phyloP scores from a whole-genome alignment of 2,888 invertebrate genomes.

The Cerceris rybyensis region DNA sequence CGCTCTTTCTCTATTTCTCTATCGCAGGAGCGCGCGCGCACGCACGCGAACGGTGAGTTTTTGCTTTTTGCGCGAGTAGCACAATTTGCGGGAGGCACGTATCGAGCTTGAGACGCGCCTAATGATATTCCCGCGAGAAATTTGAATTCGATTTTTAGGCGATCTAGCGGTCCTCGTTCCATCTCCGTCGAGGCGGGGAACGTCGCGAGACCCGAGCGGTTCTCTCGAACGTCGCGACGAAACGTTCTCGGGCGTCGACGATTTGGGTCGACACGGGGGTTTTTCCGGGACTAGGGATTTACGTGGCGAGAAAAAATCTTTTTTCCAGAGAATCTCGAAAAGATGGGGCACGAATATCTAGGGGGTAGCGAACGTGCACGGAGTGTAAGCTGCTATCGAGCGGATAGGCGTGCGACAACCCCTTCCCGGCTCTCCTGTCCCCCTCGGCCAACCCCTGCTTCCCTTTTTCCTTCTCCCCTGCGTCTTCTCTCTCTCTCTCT shows the following conservation, averaged over 20 bases:
- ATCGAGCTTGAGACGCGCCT: slow-evolving; percentile 54
- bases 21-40: neutral
- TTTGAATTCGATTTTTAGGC: slow-evolving; percentile 23
- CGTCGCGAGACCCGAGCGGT: too few species aligned
- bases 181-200: too few species aligned
- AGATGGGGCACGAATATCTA: slow-evolving; percentile 61
- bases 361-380: slow-evolving; percentile 75
- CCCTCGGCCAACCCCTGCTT: slow-evolving; percentile 53
- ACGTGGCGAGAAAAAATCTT: slow-evolving; percentile 3
- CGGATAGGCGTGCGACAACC: slow-evolving; percentile 79
- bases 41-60: neutral
- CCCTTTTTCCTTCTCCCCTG: slow-evolving; percentile 67
- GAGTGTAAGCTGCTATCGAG: slow-evolving; percentile 81
- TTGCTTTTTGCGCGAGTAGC: slow-evolving; percentile 35
- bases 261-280: neutral
- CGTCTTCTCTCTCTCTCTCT: slow-evolving; percentile 45
- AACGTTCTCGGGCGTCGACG: neutral
- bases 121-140: slow-evolving; percentile 49
- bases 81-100: slow-evolving; percentile 64
- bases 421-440: slow-evolving; percentile 57
- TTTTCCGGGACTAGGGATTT: neutral
- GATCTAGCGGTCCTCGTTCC: neutral
- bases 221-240: too few species aligned
- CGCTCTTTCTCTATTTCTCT: neutral
- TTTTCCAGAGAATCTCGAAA: slow-evolving; percentile 46